These are phyloP conservation scores for Mus minutoides DNA, from an alignment of 2,797 vertebrate genomes.

Conservation along the genomic window DNA sequence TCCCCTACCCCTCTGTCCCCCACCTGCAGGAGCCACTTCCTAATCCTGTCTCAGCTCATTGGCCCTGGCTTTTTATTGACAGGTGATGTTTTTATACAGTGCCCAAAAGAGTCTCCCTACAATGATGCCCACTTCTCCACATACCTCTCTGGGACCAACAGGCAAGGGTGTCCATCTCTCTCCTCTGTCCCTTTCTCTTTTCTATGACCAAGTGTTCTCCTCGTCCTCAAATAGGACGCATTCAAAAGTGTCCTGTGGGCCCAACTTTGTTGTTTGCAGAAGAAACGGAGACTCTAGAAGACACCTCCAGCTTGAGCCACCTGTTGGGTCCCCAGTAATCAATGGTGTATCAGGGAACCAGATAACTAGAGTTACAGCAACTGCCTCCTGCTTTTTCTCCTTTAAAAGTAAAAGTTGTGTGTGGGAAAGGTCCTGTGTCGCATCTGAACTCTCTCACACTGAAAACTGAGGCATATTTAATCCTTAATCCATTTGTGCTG, in stretches of 20 bases:
- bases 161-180: neutral
- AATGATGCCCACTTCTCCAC: neutral
- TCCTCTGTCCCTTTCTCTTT: neutral
- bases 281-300: neutral
- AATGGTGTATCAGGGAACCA: neutral
- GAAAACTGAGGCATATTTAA: neutral
- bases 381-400: neutral
- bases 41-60: too few species aligned
- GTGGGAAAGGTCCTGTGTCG: neutral
- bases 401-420: neutral
- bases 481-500: neutral
- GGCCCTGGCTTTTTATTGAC: too few species aligned
- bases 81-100: neutral
- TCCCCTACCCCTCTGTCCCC: rapidly evolving
- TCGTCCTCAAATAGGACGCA: neutral
- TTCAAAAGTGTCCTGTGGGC: neutral
- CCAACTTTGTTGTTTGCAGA: neutral
- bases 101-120: neutral
- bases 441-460: neutral
- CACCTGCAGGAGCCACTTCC: too few species aligned
- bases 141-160: neutral
- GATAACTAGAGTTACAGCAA: neutral
- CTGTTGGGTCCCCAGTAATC: neutral
- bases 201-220: neutral
- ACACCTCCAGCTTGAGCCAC: neutral